These are phyloP conservation scores for Aurelia sp. DNA, from an alignment of 30 jellyfish, hydroid and myxozoan genomes.

Conservation along the genomic window DNA sequence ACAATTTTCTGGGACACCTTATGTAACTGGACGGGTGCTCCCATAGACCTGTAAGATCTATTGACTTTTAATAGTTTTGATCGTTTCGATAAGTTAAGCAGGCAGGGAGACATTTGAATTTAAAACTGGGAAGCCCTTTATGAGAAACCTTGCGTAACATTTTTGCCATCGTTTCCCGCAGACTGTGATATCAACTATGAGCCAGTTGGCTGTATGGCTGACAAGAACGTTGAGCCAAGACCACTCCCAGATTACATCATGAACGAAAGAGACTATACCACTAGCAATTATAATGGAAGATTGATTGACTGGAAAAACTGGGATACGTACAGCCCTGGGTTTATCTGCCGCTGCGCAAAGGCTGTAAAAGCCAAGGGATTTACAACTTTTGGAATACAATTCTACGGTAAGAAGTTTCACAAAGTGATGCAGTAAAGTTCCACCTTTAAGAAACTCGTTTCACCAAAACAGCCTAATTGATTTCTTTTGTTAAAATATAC, in stretches of 20 bases:
- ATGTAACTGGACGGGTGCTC: no score
- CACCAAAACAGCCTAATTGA: no score
- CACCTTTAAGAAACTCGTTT: no score
- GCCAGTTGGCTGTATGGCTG: slow-evolving; percentile 80
- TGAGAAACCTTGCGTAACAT: no score
- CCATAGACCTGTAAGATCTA: no score
- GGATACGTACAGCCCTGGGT: slow-evolving; percentile 72
- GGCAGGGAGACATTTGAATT: no score
- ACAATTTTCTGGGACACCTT: no score
- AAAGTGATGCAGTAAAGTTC: no score
- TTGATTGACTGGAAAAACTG: slow-evolving; percentile 87
- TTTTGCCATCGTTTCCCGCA: neutral
- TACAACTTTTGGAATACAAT: slow-evolving; percentile 68
- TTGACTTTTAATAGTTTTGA: no score
- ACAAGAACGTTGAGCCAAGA: slow-evolving; percentile 54
- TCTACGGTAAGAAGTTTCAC: slow-evolving; percentile 55
- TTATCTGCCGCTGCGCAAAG: slow-evolving; percentile 87
- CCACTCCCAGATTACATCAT: slow-evolving; percentile 75
- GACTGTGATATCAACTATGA: slow-evolving; percentile 72
- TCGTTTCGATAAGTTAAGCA: no score
- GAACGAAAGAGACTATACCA: slow-evolving; percentile 81
- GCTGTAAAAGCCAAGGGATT: slow-evolving; percentile 49
- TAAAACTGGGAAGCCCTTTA: no score
- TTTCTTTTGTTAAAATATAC: no score
- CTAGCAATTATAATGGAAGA: slow-evolving; percentile 63